Evolutionary conservation across 2,888 invertebrate species (phyloP), one percentile per base, ranked within the genome.

Genomic region (Phasia obesa): DNA sequence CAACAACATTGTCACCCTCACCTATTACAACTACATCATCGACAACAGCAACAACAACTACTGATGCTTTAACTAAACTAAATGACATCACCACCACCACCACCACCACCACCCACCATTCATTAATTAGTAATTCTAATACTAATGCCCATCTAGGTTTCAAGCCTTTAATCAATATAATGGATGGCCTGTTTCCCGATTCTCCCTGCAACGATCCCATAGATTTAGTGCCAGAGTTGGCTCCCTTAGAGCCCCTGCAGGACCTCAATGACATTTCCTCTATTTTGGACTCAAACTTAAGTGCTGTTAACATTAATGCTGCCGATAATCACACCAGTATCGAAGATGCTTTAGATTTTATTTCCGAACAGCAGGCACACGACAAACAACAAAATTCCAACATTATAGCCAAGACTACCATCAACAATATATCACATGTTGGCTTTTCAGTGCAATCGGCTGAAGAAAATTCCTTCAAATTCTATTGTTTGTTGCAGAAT

Each of bases 401-500:
- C n/a, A 9, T 27, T 35, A 38, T 44, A 27, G 5, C 19, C 31
- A 79, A 77, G 6, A 71, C 65, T 2, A 27, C 59, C n/a, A 85
- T 86, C 25, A 85, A 86, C 7, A 86, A 85, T 19, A 69, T 88
- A 84, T 60, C 89, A 84, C 85, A 91, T 86, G 84, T 90, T 2
- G 91, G 88, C 2, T 89, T 85, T 70, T 86, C 86, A 2, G 47
- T 82, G 21, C 69, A 64, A n/a, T 60, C 57, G 0, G 70, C 25
- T 0, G 81, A 84, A 7, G 79, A 83, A 23, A 79, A 70, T 47
- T 31, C 49, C 2, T 55, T 86, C 4, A 88, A 88, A 19, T 91
- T 89, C 74, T 88, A 87, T 69, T 92, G 92, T 60, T 85, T 87
- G 31, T 87, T 88, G 0, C 82, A 86, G 1, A 85, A 86, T 19